Percentiles rank a stretch among this genome's conserved stretches.
phyloP scores from a whole-genome alignment of 2,888 invertebrate genomes.

The Drosophila yooni region DNA sequence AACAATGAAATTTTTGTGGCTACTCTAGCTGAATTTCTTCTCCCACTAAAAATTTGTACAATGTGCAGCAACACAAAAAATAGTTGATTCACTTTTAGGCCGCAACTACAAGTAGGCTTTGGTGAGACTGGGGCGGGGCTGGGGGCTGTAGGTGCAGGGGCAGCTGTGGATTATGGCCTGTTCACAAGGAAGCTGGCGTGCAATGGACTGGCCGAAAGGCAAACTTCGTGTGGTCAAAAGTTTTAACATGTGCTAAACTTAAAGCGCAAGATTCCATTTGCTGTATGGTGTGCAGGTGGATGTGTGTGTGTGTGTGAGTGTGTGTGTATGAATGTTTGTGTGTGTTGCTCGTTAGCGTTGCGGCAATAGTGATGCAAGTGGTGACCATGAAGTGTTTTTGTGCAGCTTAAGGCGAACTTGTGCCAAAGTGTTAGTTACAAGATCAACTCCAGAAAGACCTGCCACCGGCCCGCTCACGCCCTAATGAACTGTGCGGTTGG shows the following conservation, averaged over 20 bases:
- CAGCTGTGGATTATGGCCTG: not conserved
- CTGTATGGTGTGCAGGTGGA: conserved; percentile 47
- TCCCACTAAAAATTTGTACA: conserved; percentile 10
- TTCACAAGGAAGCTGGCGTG: conserved; percentile 7
- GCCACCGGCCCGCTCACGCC: not conserved
- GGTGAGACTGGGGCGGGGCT: not conserved
- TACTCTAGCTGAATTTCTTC: conserved; percentile 38
- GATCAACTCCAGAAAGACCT: not conserved
- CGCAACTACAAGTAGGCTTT: not conserved
- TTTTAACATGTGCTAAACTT: conserved; percentile 43
- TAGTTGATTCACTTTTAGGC: conserved; percentile 35
- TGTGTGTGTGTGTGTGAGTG: conserved; percentile 22
- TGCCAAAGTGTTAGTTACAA: conserved; percentile 31
- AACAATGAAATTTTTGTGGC: conserved; percentile 32
- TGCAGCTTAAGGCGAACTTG: conserved; percentile 38
- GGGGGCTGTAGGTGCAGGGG: not conserved
- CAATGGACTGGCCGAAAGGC: conserved; percentile 30
- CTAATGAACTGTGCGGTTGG: conserved; percentile 35
- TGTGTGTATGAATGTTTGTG: conserved; percentile 13
- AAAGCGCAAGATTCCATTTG: conserved; percentile 42
- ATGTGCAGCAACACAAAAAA: conserved; percentile 10
- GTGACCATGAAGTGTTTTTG: conserved; percentile 59
- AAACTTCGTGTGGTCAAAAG: conserved; percentile 62
- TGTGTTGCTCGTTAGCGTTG: conserved; percentile 69
- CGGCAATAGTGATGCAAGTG: conserved; percentile 49